A percentile compares a stretch with the other conserved stretches of the same genome.
phyloP scores from a whole-genome alignment of 2,888 invertebrate species.

The Hemaris fuciformis region DNA sequence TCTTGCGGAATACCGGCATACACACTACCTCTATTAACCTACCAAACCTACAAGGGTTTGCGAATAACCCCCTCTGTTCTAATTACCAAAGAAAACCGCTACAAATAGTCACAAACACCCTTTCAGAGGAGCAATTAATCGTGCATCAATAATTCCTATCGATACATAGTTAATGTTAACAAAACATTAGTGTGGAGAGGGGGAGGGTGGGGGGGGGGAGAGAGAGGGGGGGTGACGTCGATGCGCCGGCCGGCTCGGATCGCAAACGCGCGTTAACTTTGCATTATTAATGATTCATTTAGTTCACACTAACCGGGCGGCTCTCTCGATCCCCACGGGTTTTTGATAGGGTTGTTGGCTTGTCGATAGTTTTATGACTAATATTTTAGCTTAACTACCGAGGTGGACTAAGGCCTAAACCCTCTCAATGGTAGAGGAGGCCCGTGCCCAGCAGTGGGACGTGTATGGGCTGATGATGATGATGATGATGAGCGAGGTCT shows the following conservation, averaged over 20 bases:
- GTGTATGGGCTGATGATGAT: too few species aligned
- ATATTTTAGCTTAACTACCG: too few species aligned
- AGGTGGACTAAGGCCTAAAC: too few species aligned
- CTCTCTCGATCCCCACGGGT: slow-evolving; percentile 71
- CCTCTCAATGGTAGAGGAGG: too few species aligned
- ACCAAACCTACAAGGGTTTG: too few species aligned
- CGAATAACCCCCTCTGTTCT: too few species aligned
- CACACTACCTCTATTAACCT: too few species aligned
- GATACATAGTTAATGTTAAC: slow-evolving; percentile 13
- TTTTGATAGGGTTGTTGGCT: slow-evolving; percentile 45
- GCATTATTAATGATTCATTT: slow-evolving; percentile 82
- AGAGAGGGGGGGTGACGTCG: too few species aligned
- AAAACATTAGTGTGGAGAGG: slow-evolving; percentile 49
- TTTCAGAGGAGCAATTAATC: neutral
- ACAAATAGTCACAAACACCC: neutral
- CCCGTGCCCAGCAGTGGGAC: too few species aligned
- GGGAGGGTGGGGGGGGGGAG: too few species aligned
- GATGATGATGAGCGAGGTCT: too few species aligned
- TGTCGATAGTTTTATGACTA: slow-evolving; percentile 27
- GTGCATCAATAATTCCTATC: slow-evolving; percentile 7
- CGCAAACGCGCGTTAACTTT: slow-evolving; percentile 63
- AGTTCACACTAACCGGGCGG: slow-evolving; percentile 79
- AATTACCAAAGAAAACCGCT: neutral
- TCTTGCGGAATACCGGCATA: too few species aligned
- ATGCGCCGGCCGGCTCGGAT: slow-evolving; percentile 48